phyloP scores from a whole-genome alignment of 1,140 invertebrate species.

The Brevipalpus yothersi region DNA sequence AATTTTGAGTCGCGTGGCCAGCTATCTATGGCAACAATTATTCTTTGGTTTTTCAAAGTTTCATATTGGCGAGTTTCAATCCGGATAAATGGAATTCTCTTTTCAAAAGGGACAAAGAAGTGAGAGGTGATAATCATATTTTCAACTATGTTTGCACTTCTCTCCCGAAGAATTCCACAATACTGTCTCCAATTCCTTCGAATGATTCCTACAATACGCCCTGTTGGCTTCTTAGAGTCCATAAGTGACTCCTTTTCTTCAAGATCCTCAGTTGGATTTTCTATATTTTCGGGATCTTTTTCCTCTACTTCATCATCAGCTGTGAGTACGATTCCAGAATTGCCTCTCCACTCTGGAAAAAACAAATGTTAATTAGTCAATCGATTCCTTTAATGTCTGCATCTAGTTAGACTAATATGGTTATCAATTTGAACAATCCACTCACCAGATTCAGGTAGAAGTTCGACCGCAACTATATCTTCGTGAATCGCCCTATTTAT shows the following conservation, averaged over 20 bases:
- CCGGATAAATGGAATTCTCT: conserved; percentile 63
- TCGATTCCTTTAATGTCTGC: no score
- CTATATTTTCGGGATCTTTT: conserved; percentile 11
- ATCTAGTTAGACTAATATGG: no score
- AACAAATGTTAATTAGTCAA: conserved; percentile 10
- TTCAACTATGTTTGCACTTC: conserved; percentile 18
- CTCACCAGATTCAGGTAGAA: conserved; percentile 42
- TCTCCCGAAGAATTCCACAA: conserved; percentile 71
- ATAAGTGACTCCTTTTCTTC: conserved; percentile 6
- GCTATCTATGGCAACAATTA: conserved; percentile 71
- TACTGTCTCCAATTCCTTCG: conserved; percentile 86
- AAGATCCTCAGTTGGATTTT: conserved; percentile 14
- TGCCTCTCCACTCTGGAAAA: conserved; percentile 48
- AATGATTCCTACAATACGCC: conserved; percentile 77
- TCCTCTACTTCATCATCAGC: conserved; percentile 34
- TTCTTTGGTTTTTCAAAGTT: conserved; percentile 47
- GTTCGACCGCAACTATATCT: conserved; percentile 71
- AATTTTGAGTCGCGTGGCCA: conserved; percentile 69
- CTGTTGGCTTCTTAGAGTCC: conserved; percentile 38
- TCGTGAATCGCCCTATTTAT: conserved; percentile 89
- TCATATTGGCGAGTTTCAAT: conserved; percentile 74
- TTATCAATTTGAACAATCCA: no score
- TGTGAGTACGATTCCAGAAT: conserved; percentile 45
- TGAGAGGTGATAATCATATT: conserved; percentile 26
- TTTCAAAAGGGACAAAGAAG: conserved; percentile 68